phyloP scores from a whole-genome alignment of 2,888 invertebrate genomes.

The Chrysolina americana region DNA sequence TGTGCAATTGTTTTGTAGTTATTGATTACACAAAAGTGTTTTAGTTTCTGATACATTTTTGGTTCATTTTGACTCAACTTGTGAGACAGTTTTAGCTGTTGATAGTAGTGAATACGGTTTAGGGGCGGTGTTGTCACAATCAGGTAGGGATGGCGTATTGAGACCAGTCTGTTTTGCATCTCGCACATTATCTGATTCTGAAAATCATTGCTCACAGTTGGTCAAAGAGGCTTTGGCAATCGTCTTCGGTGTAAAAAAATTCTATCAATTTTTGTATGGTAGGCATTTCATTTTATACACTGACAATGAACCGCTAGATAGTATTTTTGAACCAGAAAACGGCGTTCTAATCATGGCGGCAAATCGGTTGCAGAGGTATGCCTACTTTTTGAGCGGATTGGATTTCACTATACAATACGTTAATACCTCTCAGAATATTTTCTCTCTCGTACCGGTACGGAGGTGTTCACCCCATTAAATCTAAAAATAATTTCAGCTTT shows the following conservation, averaged over 20 bases:
- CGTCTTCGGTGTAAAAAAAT: no score
- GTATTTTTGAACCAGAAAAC: background rate
- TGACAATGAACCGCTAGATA: background rate
- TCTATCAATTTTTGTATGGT: no score
- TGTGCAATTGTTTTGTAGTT: no score
- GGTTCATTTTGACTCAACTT: conserved; percentile 3
- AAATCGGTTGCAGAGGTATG: background rate
- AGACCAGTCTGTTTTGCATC: background rate
- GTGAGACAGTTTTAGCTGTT: conserved; percentile 1
- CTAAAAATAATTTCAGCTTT: no score
- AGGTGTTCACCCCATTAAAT: no score
- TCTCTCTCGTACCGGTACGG: no score
- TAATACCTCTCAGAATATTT: background rate
- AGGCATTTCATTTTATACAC: background rate
- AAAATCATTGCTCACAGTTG: no score
- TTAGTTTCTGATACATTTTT: conserved; percentile 3
- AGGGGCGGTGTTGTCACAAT: background rate
- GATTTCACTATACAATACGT: background rate
- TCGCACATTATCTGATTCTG: background rate
- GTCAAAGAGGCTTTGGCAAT: no score
- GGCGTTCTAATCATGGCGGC: background rate
- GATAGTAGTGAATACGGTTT: no score
- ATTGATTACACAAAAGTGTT: no score
- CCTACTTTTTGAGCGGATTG: background rate
- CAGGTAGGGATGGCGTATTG: background rate